Conservation (phyloP, 2,797 vertebrate species). For the Enteromius fasciolatus region DNA sequence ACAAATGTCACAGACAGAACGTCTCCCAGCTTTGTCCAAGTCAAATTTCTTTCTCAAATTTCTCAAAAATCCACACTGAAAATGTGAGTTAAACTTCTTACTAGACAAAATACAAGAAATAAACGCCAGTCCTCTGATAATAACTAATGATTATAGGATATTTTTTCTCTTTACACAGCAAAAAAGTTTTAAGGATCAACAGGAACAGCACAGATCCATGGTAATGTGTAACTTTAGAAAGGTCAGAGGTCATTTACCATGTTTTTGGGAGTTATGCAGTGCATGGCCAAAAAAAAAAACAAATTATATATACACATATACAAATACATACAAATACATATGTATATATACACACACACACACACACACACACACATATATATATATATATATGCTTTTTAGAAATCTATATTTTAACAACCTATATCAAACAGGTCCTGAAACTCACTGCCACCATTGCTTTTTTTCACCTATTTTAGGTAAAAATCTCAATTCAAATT, state of each 20-base stretch:
- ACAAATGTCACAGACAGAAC: conserved; percentile 26
- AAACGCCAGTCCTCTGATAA: neutral
- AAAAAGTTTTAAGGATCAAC: conserved; percentile 44
- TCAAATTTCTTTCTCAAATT: no score
- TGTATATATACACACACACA: no score
- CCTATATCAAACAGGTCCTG: neutral
- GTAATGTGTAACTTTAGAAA: conserved; percentile 30
- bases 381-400: no score
- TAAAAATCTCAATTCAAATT: neutral
- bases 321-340: no score
- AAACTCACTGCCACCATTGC: neutral
- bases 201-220: neutral
- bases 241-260: conserved; percentile 13
- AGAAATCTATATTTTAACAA: neutral
- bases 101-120: neutral
- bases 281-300: neutral
- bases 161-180: conserved; percentile 3
- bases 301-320: no score
- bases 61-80: neutral
- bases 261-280: neutral
- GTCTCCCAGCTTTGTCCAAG: neutral
- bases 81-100: neutral
- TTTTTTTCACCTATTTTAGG: neutral
- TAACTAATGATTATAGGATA: neutral
- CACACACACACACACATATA: no score